These are phyloP conservation scores for Beaufortia kweichowensis DNA, from an alignment of 2,113 vertebrate genomes.

Conservation along the genomic window DNA sequence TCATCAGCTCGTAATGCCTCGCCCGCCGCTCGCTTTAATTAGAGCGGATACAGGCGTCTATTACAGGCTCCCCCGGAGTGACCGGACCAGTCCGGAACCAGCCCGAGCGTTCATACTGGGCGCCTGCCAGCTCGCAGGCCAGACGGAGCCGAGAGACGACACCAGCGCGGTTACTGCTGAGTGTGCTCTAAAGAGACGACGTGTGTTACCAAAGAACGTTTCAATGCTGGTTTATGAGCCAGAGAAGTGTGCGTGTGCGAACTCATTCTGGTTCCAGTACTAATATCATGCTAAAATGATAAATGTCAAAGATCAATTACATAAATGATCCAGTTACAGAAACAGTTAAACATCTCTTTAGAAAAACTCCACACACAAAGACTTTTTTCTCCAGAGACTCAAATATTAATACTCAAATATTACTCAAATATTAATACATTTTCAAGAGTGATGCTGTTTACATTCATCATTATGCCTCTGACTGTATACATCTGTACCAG, in stretches of 20 bases:
- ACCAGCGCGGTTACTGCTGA: constrained; percentile 25
- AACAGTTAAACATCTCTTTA: too few relatives aligned
- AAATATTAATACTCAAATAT: too few relatives aligned
- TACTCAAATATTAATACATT: too few relatives aligned
- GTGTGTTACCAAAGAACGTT: constrained; percentile 30
- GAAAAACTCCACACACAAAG: too few relatives aligned
- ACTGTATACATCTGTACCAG: too few relatives aligned
- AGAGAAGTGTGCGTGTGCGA: background rate
- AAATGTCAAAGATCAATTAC: too few relatives aligned
- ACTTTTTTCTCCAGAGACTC: too few relatives aligned
- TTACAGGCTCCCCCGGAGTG: constrained; percentile 73
- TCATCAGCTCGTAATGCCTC: constrained; percentile 78
- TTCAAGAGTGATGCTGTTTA: too few relatives aligned
- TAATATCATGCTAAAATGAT: too few relatives aligned
- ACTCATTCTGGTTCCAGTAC: too few relatives aligned
- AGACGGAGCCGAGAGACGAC: constrained; percentile 32
- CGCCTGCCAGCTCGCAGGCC: constrained; percentile 13
- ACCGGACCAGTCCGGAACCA: constrained; percentile 78
- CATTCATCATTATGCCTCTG: too few relatives aligned
- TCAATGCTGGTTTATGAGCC: background rate
- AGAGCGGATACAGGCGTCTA: constrained; percentile 73
- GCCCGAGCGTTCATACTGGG: constrained; percentile 60
- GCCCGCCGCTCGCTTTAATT: constrained; percentile 71
- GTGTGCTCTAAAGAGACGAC: background rate
- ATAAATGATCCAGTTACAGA: too few relatives aligned